Evolutionary conservation across 2,888 invertebrate species (phyloP).

Genomic region (Hecatera dysodea): DNA sequence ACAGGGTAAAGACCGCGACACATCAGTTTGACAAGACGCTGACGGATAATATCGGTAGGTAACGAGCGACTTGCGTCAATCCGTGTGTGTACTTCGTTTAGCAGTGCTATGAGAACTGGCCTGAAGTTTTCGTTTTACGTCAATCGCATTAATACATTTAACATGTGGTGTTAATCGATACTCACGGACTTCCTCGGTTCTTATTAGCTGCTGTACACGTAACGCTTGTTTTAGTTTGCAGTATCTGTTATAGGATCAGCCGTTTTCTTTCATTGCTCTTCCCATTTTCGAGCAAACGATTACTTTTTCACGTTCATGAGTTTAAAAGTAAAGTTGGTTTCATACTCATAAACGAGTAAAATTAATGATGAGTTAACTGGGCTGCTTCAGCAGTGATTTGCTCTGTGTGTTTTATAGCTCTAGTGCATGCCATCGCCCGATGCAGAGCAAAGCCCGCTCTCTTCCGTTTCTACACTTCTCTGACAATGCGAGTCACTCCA

Average conservation of each 20-base stretch:
- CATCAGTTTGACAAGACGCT: slow-evolving; percentile 65
- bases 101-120: slow-evolving; percentile 77
- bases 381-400: background rate
- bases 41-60: slow-evolving; percentile 64
- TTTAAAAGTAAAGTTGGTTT: slow-evolving; percentile 15
- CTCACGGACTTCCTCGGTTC: slow-evolving; percentile 68
- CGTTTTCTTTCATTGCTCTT: slow-evolving; percentile 16
- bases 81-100: slow-evolving; percentile 80
- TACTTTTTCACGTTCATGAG: slow-evolving; percentile 12
- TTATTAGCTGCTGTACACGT: slow-evolving; percentile 17
- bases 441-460: background rate
- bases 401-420: background rate
- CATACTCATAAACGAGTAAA: too few species aligned
- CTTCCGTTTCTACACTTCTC: background rate
- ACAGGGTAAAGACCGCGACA: slow-evolving; percentile 64
- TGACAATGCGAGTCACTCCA: background rate
- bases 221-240: background rate
- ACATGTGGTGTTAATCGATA: slow-evolving; percentile 71
- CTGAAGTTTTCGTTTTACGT: slow-evolving; percentile 78
- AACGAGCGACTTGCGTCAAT: slow-evolving; percentile 81
- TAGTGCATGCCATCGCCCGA: background rate
- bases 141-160: slow-evolving; percentile 77
- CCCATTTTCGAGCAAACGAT: slow-evolving; percentile 18
- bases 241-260: slow-evolving; percentile 7
- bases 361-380: background rate